These are phyloP conservation scores for Amphipyra berbera DNA, from an alignment of 2,888 invertebrate genomes.

Conservation along the genomic window DNA sequence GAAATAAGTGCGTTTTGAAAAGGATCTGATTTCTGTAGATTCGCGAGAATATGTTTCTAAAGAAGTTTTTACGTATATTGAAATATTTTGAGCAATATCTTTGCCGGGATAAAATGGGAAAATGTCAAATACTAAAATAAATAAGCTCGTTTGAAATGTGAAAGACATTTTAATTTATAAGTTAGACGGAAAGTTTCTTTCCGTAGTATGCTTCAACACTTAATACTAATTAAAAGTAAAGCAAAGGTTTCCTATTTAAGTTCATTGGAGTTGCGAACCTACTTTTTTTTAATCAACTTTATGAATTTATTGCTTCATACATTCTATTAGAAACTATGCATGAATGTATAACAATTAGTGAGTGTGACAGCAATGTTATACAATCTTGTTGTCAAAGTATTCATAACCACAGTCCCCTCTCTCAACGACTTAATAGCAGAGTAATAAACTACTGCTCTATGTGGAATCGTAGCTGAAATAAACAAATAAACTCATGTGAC, in stretches of 20 bases:
- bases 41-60: conserved; percentile 48
- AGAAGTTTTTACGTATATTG: conserved; percentile 25
- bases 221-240: neutral
- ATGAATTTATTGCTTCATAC: no score
- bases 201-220: neutral
- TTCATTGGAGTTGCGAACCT: no score
- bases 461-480: conserved; percentile 43
- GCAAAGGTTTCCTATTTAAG: neutral
- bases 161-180: conserved; percentile 4
- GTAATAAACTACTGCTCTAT: conserved; percentile 46
- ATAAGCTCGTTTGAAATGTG: neutral
- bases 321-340: no score
- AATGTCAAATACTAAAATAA: conserved; percentile 7
- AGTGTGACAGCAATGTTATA: neutral
- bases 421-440: conserved; percentile 22
- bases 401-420: conserved; percentile 11
- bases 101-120: conserved; percentile 2
- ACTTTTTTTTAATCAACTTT: no score
- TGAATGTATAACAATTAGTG: no score
- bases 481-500: conserved; percentile 56
- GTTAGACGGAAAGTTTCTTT: neutral
- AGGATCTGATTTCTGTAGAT: conserved; percentile 84
- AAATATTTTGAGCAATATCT: conserved; percentile 5
- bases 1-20: conserved; percentile 84
- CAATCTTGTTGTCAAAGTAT: conserved; percentile 13